Base-by-base conservation (phyloP, 2,113 vertebrate genomes). In the Semicossyphus pulcher region DNA sequence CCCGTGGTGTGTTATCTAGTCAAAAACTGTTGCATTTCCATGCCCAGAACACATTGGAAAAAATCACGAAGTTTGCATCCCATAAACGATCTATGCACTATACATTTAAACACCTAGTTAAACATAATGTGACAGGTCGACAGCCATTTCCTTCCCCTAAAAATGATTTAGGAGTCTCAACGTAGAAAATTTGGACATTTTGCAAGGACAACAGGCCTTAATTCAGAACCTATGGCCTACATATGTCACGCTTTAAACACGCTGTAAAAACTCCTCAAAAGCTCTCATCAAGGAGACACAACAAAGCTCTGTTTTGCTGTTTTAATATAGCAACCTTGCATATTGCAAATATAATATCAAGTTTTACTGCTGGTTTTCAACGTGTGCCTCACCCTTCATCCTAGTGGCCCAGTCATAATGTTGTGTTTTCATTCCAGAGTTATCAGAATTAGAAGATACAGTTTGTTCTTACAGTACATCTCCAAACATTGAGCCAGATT, bases 371-470 rank as follows among this genome's bases (percentile, higher is more conserved):
- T 16, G 4, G 14, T 57, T 47, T 21, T 16, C 2, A 31, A 20
- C 18, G 21, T 23, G 11, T 41, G 18, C 16, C 32, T 29, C 4
- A 4, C 4, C 20, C 3, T 39, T 29, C 25, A 20, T 28, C 23
- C 14, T 7, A 18, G 10, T 12, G 5, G 10, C 12, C 10, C 11
- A 8, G 18, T 48, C 3, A 21, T 39, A 21, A 29, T 36, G 28
- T n/a, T 63, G 63, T 73, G 62, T 51, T 68, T 68, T 63, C 49
- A 44, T 65, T 70, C 59, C 59, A 14, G 7, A 20, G 25, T 34
- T 56, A 62, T 72, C 42, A 44, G 45, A 53, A 32, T 12, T 5
- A 14, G 25, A 7, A 25, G 37, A 80, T 41, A 21, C 5, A 23
- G 3, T 58, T 70, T 29, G 23, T 41, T n/a, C 25, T 41, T 6